Conservation (phyloP, 2,113 vertebrate species). For the Andinoacara biseriatus region DNA sequence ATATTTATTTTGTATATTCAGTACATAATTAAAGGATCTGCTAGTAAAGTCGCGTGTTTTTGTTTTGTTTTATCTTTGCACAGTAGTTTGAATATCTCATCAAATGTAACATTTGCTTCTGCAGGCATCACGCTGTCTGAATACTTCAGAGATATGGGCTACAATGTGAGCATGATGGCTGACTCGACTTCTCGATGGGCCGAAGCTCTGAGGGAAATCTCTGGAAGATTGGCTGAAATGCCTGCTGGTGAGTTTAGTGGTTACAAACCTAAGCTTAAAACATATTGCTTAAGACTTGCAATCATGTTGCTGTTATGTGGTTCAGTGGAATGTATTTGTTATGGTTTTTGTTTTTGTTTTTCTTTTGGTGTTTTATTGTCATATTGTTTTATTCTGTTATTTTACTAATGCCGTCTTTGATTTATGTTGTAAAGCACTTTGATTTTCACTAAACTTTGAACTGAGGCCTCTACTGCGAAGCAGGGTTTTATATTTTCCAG, state of each 20-base stretch:
- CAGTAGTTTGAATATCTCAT: background rate
- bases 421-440: background rate
- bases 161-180: slow-evolving; percentile 99
- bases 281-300: background rate
- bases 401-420: background rate
- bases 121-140: slow-evolving; percentile 96
- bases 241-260: slow-evolving; percentile 87
- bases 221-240: slow-evolving; percentile 97
- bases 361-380: too few species aligned
- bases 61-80: background rate
- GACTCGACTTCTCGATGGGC: slow-evolving; percentile 98
- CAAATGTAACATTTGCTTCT: background rate
- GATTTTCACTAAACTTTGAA: background rate
- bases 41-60: background rate
- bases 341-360: background rate
- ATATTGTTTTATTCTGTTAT: too few species aligned
- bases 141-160: slow-evolving; percentile 99
- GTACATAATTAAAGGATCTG: background rate
- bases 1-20: background rate
- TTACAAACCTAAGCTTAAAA: background rate
- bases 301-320: background rate
- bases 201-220: slow-evolving; percentile 96
- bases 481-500: background rate
- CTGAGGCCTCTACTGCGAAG: background rate
- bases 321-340: background rate